Conservation (phyloP, 1,140 invertebrate species). For the Zaprionus inermis region DNA sequence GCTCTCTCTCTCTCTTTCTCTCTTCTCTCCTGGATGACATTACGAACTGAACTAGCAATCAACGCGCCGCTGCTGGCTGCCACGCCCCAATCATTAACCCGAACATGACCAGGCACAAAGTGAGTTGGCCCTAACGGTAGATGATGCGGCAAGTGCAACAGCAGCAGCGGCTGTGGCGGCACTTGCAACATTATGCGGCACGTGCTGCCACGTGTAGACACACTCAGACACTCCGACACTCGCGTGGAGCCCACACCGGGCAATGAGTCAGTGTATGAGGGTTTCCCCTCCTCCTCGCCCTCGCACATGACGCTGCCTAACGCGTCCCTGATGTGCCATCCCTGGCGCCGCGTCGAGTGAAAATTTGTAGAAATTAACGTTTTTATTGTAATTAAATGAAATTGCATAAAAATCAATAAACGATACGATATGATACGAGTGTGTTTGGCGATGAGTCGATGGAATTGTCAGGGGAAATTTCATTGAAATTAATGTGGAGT, state of each 20-base stretch:
- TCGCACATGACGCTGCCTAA: conserved; percentile 31
- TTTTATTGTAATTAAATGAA: conserved; percentile 79
- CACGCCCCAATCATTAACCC: conserved; percentile 80
- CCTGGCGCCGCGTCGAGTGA: conserved; percentile 65
- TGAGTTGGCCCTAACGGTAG: conserved; percentile 65
- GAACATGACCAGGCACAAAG: conserved; percentile 73
- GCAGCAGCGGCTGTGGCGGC: background rate
- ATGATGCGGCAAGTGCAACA: conserved; percentile 51
- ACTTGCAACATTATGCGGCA: conserved; percentile 66
- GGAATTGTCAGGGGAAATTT: background rate
- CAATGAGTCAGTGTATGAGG: conserved; percentile 35
- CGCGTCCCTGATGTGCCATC: conserved; percentile 30
- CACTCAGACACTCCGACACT: background rate
- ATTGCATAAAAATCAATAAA: conserved; percentile 80
- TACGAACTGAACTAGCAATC: conserved; percentile 72
- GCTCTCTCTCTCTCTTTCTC: background rate
- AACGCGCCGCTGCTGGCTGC: conserved; percentile 60
- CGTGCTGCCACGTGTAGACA: conserved; percentile 68
- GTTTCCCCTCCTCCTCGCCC: conserved; percentile 9
- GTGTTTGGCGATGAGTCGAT: background rate
- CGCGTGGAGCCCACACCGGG: conserved; percentile 21
- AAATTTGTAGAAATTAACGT: conserved; percentile 83
- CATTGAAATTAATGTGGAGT: background rate
- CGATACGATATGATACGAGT: background rate
- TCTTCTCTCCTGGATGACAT: conserved; percentile 40